Evolutionary conservation across 2,888 invertebrate species (phyloP), one percentile per base, ranked within the genome.

Genomic region (Calameuta pallipes): DNA sequence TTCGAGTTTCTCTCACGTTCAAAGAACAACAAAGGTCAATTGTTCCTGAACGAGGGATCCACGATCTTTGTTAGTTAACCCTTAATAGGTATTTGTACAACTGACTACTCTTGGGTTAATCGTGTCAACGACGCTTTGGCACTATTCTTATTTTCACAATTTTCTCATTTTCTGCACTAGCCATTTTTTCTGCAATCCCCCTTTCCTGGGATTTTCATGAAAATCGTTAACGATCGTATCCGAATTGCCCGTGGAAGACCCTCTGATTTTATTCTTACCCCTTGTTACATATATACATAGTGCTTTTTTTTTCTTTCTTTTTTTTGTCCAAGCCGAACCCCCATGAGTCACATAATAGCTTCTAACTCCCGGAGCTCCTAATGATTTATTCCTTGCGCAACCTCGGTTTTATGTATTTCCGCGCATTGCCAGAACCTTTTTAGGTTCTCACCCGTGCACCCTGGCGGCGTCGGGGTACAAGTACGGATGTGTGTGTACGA

Each of bases 291-390:
- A 56, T 56, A 56, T 56, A 56, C 23, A 56, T 56, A 56, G 56
- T 56, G 23, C 23, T 56, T 56, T 56, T 56, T 56, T 56, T 56
- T 9, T 6, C 78, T 68, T 77, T 73, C 75, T 79, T 78, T 75
- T 69, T 75, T 79, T 80, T 76, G 78, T 81, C 80, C 82, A 56
- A 23, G 23, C 82, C 82, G 82, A 86, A 85, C 85, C 86, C 82
- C 82, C 85, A 83, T 89, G 90, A 89, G 88, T 89, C 90, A 89
- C 87, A 89, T 89, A 90, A 90, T 89, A 87, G 89, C 85, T 88
- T 87, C 86, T 89, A 87, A 83, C 81, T 84, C 85, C 78, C 86
- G 83, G 84, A 84, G 83, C 56, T 56, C 85, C 88, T 86, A 87
- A 90, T 90, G 90, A 90, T 90, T 90, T 90, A 90, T 90, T 86